Evolutionary conservation across 2,888 invertebrate species (phyloP).

Genomic region (Margaritifera margaritifera): DNA sequence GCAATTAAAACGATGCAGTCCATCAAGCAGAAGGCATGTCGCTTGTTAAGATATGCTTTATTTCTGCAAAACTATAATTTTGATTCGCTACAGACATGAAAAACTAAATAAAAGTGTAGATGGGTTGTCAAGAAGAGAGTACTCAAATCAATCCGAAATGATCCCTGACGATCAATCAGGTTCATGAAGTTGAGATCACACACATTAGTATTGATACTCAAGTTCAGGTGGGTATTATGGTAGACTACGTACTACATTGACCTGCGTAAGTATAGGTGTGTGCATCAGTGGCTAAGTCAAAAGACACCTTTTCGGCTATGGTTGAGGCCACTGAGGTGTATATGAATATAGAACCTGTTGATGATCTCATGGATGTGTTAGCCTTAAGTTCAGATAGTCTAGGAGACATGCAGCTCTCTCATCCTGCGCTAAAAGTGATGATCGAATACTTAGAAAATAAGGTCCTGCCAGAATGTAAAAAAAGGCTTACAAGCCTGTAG

Average conservation of each 20-base stretch:
- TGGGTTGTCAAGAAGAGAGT: constrained; percentile 16
- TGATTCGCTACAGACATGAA: constrained; percentile 20
- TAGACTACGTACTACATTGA: constrained; percentile 1
- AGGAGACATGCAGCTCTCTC: constrained; percentile 4
- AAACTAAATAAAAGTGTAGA: constrained; percentile 22
- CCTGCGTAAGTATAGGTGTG: background rate
- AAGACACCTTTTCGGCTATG: constrained; percentile 17
- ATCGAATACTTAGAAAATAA: constrained; percentile 10
- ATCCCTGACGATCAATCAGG: too few relatives aligned
- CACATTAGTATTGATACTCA: too few relatives aligned
- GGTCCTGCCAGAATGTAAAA: constrained; percentile 12
- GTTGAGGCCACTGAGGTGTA: constrained; percentile 20
- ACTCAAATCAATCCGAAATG: constrained; percentile 11
- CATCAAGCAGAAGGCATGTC: constrained; percentile 14
- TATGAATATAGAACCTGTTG: constrained; percentile 4
- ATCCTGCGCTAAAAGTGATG: constrained; percentile 2
- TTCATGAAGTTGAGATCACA: too few relatives aligned
- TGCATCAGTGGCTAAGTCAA: background rate
- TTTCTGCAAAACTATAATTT: constrained; percentile 26
- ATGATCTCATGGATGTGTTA: constrained; percentile 8
- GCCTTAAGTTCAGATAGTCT: background rate
- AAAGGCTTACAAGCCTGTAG: constrained; percentile 12
- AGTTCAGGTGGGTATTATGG: constrained; percentile 6
- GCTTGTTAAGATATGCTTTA: constrained; percentile 34
- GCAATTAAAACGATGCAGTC: constrained; percentile 21